Evolutionary conservation across 1,140 invertebrate species (phyloP), one percentile per base, ranked within the genome.

Genomic region (Dermatophagoides farinae): DNA sequence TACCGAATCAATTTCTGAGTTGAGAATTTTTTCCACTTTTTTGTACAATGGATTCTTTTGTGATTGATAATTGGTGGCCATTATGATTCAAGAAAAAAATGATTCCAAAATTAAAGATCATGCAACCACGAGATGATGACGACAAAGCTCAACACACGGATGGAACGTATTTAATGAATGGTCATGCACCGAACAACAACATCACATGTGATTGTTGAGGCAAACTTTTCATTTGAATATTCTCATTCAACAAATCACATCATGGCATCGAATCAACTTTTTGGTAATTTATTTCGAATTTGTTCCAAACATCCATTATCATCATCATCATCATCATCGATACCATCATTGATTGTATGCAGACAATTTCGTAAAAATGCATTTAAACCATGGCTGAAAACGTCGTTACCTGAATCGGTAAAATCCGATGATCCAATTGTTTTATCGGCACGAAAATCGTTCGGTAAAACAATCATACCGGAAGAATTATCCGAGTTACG

Each of bases 401-500:
- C 31, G 2, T 31, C 31, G 23, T 14, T 55, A 6, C 53, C 53
- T 11, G 53, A 31, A 44, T n/a, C 25, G 14, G 43, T 49, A 11
- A 4, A 22, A 20, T n/a, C 46, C 14, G 14, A 8, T 16, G 44
- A 60, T 43, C 58, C 58, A 39, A 49, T 49, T 23, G 58, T 49
- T 1, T 43, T 11, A 11, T 37, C 43, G 18, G 12, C 25, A 16
- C 4, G 58, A 14, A 31, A 47, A 43, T n/a, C 23, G 8, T 49
- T 23, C 22, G 44, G 43, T 10, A 37, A 52, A 41, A 47, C 58
- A n/a, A 61, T 51, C 14, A 62, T 61, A 20, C 64, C 37, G 22
- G n/a, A 16, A 31, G 60, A 25, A 46, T 50, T 62, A 18, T 20
- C 38, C 14, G 57, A 31, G 22, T 23, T 40, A 18, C 41, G 90